phyloP scores from a whole-genome alignment of 2,113 vertebrate genomes.

The Gopherus evgoodei region DNA sequence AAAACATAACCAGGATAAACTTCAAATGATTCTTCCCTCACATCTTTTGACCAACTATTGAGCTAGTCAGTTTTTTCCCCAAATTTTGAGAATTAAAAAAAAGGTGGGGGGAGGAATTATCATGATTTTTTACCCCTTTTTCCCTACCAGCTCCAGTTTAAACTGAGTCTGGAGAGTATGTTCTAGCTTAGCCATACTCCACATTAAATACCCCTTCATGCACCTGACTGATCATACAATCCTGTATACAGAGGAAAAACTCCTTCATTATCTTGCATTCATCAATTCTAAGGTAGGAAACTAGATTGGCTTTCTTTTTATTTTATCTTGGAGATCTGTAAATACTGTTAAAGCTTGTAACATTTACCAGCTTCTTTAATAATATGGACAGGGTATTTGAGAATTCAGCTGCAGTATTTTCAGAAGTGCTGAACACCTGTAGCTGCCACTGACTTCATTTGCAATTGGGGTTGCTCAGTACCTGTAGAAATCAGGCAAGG shows the following conservation, averaged over 20 bases:
- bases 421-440: constrained; percentile 40
- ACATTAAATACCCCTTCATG: not conserved
- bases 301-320: not conserved
- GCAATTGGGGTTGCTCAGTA: not conserved
- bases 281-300: not conserved
- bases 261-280: not conserved
- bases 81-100: not conserved
- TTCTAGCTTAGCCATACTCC: not conserved
- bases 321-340: not conserved
- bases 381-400: not conserved
- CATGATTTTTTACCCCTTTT: not conserved
- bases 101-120: too few species aligned
- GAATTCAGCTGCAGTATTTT: constrained; percentile 35
- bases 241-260: not conserved
- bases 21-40: not conserved
- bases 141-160: not conserved
- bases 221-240: constrained; percentile 7
- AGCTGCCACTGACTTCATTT: constrained; percentile 18
- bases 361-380: not conserved
- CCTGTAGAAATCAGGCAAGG: constrained; percentile 43
- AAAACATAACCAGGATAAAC: not conserved
- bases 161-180: not conserved
- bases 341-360: constrained; percentile 33
- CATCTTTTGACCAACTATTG: not conserved
- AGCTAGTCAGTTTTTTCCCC: not conserved